A percentile compares a stretch with the other conserved stretches of the same genome.
Conservation (phyloP, 2,113 vertebrate species). For the Antechinus stuartii region DNA sequence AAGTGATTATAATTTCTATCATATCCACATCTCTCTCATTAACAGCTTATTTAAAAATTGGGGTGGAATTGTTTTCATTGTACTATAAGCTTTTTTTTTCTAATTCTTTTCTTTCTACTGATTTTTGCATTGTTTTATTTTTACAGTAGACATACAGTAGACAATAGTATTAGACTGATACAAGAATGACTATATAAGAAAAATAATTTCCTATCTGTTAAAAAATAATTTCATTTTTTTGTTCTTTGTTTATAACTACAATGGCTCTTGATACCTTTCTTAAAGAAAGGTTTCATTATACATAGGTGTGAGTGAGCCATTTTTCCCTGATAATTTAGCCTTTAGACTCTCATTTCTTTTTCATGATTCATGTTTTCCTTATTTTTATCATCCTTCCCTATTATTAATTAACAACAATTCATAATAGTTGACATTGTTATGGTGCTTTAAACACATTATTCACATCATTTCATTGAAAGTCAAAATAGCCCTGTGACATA, state of each 20-base stretch:
- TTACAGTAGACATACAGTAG: neutral
- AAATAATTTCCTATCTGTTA: neutral
- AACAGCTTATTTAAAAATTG: neutral
- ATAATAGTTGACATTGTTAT: neutral
- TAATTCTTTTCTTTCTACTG: neutral
- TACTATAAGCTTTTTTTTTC: neutral
- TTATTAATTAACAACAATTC: neutral
- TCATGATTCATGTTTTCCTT: neutral
- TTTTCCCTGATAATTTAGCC: too few species aligned
- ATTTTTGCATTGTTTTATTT: neutral
- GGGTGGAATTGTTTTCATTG: neutral
- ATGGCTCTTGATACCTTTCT: neutral
- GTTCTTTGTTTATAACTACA: neutral
- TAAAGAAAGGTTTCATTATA: neutral
- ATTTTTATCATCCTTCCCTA: neutral
- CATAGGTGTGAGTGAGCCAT: neutral
- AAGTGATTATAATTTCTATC: neutral
- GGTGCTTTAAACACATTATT: neutral
- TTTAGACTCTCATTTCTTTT: neutral
- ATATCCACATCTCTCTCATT: neutral
- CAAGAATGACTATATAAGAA: too few species aligned
- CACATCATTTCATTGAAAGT: neutral
- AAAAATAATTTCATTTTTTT: neutral
- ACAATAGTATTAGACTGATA: neutral
- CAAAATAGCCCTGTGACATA: neutral